Evolutionary conservation across 2,888 invertebrate species (phyloP), one percentile per base, ranked within the genome.

Genomic region (Caenorhabditis japonica): DNA sequence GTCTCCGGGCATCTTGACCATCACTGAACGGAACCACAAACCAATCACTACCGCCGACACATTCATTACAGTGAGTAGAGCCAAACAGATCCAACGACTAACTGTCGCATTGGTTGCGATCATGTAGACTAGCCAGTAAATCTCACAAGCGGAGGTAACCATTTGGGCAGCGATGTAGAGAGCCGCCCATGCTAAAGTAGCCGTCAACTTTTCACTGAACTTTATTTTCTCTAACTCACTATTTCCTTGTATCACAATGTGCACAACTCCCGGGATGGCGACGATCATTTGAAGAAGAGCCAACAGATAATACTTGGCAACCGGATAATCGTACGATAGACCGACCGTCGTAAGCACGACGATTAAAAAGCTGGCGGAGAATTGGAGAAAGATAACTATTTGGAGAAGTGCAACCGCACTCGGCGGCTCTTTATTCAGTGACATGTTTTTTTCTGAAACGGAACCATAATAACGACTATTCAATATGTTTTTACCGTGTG

Each of bases 81-180:
- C 39, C 4, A 66, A 38, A 30, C 36, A 56, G n/a, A 56, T n/a
- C 66, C 66, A 66, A 1, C 43, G 17, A 4, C 66, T 56, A 3
- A 51, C 66, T 5, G 56, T 13, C 36, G 47, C 47, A 5, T 44
- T 27, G 47, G 56, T 56, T 27, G 51, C 36, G 19, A 66, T 66
- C 66, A 70, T 61, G 39, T 61, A 61, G 25, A 61, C n/a, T 30
- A 72, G 47, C 71, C 71, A 72, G 38, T 58, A 62, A 41, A 72
- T 12, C 15, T 72, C 71, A 38, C 62, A 58, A 12, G 46, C 10
- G 15, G 64, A 43, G 13, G 71, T 72, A 2, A 72, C 53, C n/a
- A 47, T 1, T 59, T 72, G 71, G 38, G 58, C 53, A 2, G 53
- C n/a, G 4, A 52, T 36, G 46, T 62, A 72, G 27, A 64, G 38